phyloP scores from a whole-genome alignment of 2,888 invertebrate genomes.

The Nephrotoma appendiculata region DNA sequence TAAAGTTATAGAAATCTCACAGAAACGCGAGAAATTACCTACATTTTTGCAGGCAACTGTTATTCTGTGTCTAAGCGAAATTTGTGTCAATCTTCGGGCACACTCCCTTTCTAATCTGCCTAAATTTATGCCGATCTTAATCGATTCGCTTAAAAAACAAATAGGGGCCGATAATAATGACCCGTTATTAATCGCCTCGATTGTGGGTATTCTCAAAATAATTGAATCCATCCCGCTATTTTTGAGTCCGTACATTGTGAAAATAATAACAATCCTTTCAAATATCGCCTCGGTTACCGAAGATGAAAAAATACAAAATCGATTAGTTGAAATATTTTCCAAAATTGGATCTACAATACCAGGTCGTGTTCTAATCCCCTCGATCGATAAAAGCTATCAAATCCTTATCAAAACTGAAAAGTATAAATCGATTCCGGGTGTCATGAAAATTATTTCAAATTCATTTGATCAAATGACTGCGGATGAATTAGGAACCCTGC shows the following conservation, averaged over 20 bases:
- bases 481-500: constrained; percentile 47
- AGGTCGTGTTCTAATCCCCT: constrained; percentile 61
- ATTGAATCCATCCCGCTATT: constrained; percentile 70
- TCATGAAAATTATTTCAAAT: constrained; percentile 64
- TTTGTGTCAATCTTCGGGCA: constrained; percentile 59
- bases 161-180: constrained; percentile 39
- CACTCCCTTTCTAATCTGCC: constrained; percentile 61
- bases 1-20: constrained; percentile 40
- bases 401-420: constrained; percentile 42
- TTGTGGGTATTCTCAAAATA: constrained; percentile 68
- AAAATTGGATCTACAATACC: constrained; percentile 55
- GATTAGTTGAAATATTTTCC: constrained; percentile 42
- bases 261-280: constrained; percentile 49
- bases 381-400: constrained; percentile 49
- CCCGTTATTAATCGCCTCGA: constrained; percentile 29
- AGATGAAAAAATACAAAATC: neutral
- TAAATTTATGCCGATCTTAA: constrained; percentile 61
- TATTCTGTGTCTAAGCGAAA: constrained; percentile 62
- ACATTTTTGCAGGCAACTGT: constrained; percentile 50
- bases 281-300: constrained; percentile 34
- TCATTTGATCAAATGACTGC: constrained; percentile 48
- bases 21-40: constrained; percentile 21
- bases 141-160: constrained; percentile 47
- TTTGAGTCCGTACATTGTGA: constrained; percentile 69
- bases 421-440: constrained; percentile 46